Percentiles rank a stretch among this genome's conserved stretches.
phyloP scores from a whole-genome alignment of 1,140 invertebrate genomes.

The Penaeus indicus region DNA sequence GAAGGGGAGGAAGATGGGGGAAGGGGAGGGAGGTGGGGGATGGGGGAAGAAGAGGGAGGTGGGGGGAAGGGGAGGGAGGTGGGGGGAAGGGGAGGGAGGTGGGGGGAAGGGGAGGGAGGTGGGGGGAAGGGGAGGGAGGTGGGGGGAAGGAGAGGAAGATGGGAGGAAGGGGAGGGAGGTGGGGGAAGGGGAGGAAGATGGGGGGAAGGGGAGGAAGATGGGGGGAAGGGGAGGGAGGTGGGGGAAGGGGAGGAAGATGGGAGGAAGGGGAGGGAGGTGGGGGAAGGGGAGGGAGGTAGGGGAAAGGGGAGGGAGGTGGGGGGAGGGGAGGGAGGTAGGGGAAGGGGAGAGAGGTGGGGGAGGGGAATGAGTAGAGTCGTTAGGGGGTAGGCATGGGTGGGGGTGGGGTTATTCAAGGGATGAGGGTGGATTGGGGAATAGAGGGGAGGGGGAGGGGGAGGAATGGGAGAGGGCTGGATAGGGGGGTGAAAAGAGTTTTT shows the following conservation, averaged over 20 bases:
- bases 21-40: too few relatives aligned
- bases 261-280: background rate
- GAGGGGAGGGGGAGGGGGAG: too few relatives aligned
- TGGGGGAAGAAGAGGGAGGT: too few relatives aligned
- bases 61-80: too few relatives aligned
- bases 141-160: conserved; percentile 36
- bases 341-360: too few relatives aligned
- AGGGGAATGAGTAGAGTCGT: too few relatives aligned
- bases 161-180: conserved; percentile 16
- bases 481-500: too few relatives aligned
- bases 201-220: background rate
- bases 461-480: background rate
- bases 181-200: conserved; percentile 16
- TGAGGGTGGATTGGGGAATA: too few relatives aligned
- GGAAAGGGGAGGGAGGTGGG: background rate
- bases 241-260: conserved; percentile 4
- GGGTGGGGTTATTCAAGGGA: background rate
- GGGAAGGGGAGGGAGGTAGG: background rate
- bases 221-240: background rate
- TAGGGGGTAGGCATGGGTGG: background rate
- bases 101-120: too few relatives aligned
- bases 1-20: too few relatives aligned
- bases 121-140: too few relatives aligned
- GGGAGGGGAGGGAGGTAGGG: background rate
- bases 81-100: too few relatives aligned